Base-by-base conservation (phyloP, 2,797 vertebrate species). In the Moxostoma hubbsi region DNA sequence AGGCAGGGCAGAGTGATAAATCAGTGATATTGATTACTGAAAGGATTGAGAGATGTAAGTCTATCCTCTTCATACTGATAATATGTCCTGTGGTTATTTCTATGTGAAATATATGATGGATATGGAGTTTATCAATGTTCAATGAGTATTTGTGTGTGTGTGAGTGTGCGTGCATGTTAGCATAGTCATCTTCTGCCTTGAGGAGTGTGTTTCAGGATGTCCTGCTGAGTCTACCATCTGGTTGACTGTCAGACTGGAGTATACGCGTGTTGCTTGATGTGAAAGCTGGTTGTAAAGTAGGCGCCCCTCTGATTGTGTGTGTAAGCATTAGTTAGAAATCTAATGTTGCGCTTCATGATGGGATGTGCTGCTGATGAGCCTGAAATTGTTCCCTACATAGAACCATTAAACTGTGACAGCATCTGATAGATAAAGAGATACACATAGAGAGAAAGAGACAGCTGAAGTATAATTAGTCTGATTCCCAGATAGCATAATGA, bases 281-380 rank as follows among this genome's bases (percentile, higher is more conserved):
- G 65, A 77, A 69, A 72, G 61, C 46, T 5, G 18, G 53, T 58
- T 77, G 62, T 77, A 65, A 43, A 72, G 57, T 71, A 70, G 71
- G 76, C 71, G 7, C 76, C 81, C 81, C 65, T 82, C 77, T 47
- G 53, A 79, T 70, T 75, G 76, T 69, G 77, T 72, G 47, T 81
- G 82, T 84, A 81, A 81, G 82, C 73, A 73, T 82, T 83, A 82
- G 73, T 82, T 85, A 80, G 74, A 80, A 85, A 80, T 83, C 79
- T 82, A 81, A 82, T 82, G 75, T 81, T 77, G 79, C 73, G 71
- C 82, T 78, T 71, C 84, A 74, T 85, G 82, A 83, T 77, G 50
- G 70, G 73, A 59, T 59, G 76, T 79, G 61, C 16, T 83, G 62
- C 76, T 74, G 80, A 82, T 83, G 59, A 69, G 79, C 63, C 79